phyloP scores from a whole-genome alignment of 37 sponge, comb jelly and placozoan species.

The Petrosia ficiformis region DNA sequence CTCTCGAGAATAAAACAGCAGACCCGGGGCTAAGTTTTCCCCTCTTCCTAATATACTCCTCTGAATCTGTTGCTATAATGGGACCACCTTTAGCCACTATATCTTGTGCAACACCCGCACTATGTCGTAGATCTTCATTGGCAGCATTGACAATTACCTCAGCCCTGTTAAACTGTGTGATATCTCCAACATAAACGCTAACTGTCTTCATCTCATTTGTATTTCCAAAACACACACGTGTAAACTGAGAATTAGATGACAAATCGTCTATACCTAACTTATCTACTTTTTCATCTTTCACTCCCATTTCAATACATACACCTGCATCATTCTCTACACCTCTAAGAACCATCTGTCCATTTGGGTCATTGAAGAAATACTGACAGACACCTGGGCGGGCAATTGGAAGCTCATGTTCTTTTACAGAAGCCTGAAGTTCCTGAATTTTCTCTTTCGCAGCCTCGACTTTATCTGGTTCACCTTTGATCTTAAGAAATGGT shows the following conservation, averaged over 20 bases:
- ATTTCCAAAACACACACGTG: slow-evolving; percentile 6
- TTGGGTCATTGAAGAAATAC: slow-evolving; percentile 16
- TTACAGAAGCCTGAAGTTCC: not conserved
- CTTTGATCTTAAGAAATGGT: not conserved
- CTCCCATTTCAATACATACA: slow-evolving; percentile 30
- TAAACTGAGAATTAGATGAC: not conserved
- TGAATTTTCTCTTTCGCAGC: slow-evolving; percentile 4
- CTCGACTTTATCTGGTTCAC: not conserved
- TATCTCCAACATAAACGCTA: slow-evolving; percentile 45
- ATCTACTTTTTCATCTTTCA: not conserved
- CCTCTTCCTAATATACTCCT: slow-evolving; percentile 5
- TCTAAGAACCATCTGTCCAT: slow-evolving; percentile 1
- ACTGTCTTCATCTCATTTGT: slow-evolving; percentile 20
- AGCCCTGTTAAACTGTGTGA: slow-evolving; percentile 46
- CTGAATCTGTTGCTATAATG: slow-evolving; percentile 45
- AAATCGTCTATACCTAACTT: not conserved
- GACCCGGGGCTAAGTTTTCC: slow-evolving; percentile 40
- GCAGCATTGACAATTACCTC: slow-evolving; percentile 83
- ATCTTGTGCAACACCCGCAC: slow-evolving; percentile 59
- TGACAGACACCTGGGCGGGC: slow-evolving; percentile 27
- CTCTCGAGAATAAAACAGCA: slow-evolving; percentile 31
- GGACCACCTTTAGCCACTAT: slow-evolving; percentile 61
- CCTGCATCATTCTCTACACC: slow-evolving; percentile 22
- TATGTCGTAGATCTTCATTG: slow-evolving; percentile 56
- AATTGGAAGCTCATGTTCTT: not conserved